Base-by-base conservation (phyloP, 1,140 invertebrate species). In the Asobara japonica region DNA sequence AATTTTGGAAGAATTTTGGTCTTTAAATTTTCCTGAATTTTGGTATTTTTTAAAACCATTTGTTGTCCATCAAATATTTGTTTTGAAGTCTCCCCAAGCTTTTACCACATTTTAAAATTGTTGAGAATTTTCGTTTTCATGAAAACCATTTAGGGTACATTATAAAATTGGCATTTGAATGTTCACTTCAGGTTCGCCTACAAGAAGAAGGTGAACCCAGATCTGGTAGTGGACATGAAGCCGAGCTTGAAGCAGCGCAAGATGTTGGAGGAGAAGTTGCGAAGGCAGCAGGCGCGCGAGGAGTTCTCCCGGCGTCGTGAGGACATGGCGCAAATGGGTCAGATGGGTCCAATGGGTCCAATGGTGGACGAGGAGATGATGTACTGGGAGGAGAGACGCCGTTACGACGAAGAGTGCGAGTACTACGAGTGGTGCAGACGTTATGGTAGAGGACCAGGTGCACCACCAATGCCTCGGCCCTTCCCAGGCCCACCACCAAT, bases 201-300 rank as follows among this genome's bases (percentile, higher is more conserved):
- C 84, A 99, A 99, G 88, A 96, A 96, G 78, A 97, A 97, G 86
- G 94, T 98, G 20, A 92, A 96, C 87, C 97, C 98, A 0, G 95
- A 97, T 84, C 88, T 99, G 41, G 93, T 97, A 31, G 97, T 99
- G 13, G 97, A 99, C 82, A 93, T 98, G 73, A 99, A 99, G 85
- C 96, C 96, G 13, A 95, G 95, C 67, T 88, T 95, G 51, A 91
- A 95, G 22, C 94, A 96, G 79, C 90, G 94, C 8, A 96, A 96
- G 81, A 89, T 97, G 71, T 92, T 96, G 51, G 96, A 97, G 80
- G 95, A 96, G 70, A 95, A 96, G 82, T 88, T 94, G 41, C 91
- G 95, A 64, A 89, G 96, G n/a, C 92, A 93, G 76, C 89, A 91
- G 79, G 90, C 91, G 79, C 87, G 91, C 5, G 92, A 91, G 77